These are phyloP conservation scores for Ancistrus triradiatus DNA, from an alignment of 2,113 vertebrate genomes.

Conservation along the genomic window DNA sequence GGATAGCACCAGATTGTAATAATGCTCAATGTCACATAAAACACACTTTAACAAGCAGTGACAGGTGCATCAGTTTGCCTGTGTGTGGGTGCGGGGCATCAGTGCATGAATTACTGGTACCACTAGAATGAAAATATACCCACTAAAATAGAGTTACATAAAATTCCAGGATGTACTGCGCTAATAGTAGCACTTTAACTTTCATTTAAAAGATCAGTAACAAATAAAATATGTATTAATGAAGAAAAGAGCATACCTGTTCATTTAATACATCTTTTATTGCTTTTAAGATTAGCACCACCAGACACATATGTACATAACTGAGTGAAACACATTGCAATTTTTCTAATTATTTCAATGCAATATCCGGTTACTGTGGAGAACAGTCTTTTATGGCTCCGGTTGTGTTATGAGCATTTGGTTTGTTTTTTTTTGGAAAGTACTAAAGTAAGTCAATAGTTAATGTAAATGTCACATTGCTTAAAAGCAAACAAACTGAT, in stretches of 20 bases:
- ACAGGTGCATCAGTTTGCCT: neutral
- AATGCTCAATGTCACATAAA: slow-evolving; percentile 5
- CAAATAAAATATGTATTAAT: neutral
- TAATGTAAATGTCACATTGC: neutral
- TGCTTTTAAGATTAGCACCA: slow-evolving; percentile 13
- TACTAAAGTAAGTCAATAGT: slow-evolving; percentile 5
- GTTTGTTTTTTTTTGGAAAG: neutral
- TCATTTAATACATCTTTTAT: slow-evolving; percentile 13
- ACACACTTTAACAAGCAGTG: neutral
- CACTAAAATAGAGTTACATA: neutral
- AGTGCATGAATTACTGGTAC: neutral
- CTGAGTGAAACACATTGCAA: neutral
- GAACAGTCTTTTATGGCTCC: slow-evolving; percentile 9
- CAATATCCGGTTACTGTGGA: slow-evolving; percentile 36
- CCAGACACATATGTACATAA: slow-evolving; percentile 13
- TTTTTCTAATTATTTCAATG: slow-evolving; percentile 27
- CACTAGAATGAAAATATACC: neutral
- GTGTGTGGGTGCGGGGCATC: neutral
- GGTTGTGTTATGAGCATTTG: slow-evolving; percentile 3
- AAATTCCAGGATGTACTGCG: neutral
- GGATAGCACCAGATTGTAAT: slow-evolving; percentile 14
- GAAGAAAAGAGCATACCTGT: neutral
- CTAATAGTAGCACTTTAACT: neutral
- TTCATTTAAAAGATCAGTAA: neutral
- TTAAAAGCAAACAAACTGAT: slow-evolving; percentile 24